phyloP scores from a whole-genome alignment of 2,113 vertebrate species.

The Oreamnos americanus region DNA sequence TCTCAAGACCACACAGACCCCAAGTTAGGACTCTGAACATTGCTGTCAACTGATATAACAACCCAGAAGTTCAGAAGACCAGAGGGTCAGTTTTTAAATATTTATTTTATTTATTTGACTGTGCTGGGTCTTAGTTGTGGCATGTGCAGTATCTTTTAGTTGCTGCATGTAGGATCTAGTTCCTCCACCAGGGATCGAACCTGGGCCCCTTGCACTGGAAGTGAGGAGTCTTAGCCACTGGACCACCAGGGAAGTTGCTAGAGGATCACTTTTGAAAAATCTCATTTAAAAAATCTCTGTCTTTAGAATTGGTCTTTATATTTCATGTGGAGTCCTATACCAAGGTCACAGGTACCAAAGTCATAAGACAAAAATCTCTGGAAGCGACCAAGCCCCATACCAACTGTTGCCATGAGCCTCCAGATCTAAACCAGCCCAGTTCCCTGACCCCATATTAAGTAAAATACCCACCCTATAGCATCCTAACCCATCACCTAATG shows the following conservation, averaged over 20 bases:
- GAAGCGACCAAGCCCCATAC: background rate
- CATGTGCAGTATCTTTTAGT: background rate
- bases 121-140: background rate
- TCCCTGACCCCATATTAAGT: background rate
- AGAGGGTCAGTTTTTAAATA: background rate
- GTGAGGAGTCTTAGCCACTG: background rate
- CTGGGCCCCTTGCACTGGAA: background rate
- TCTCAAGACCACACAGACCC: fast-evolving
- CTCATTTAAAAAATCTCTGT: background rate
- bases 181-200: background rate
- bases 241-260: background rate
- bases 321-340: background rate
- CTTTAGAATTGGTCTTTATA: background rate
- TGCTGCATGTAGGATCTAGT: background rate
- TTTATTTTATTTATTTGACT: background rate
- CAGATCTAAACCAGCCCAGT: background rate
- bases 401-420: background rate
- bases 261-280: background rate
- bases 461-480: background rate
- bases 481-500: background rate
- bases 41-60: background rate
- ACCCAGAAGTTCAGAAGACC: background rate
- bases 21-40: too few species aligned
- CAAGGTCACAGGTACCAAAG: background rate
- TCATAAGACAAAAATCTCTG: background rate